Base-by-base conservation (phyloP, 2,888 invertebrate genomes). In the Neria commutata region DNA sequence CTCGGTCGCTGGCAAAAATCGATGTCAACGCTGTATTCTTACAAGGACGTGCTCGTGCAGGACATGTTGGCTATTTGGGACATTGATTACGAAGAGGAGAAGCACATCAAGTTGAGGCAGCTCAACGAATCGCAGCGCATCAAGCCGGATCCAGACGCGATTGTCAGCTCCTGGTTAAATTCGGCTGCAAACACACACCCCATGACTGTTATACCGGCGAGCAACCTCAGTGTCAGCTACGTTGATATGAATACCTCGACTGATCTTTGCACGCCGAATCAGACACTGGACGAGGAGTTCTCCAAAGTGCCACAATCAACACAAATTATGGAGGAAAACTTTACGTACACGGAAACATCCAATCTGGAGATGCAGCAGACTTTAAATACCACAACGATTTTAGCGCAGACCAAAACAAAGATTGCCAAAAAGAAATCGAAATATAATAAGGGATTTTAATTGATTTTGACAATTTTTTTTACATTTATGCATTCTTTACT, bases 1-100 rank as follows among this genome's bases (percentile, higher is more conserved):
- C 46, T 67, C n/a, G 70, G 69, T 10, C 68, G 71, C 10, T 77
- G 76, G 76, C 72, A 72, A 53, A 72, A 70, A 55, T 61, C 75
- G 1, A 33, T 71, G 17, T 29, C 59, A 21, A 42, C 57, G 1
- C 61, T 76, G 16, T 56, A 64, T 47, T 55, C 63, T 1, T 77
- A 65, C 54, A 74, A 74, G 62, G 76, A 77, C 61, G 72, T 67
- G 1, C 63, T 77, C 10, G 74, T 66, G 2, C 1, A 61, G 3
- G 67, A 71, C 57, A 46, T 77, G 45, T 56, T 76, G 16, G 58
- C 68, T 0, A 58, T 72, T 54, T 76, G 76, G 76, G 74, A 73
- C 53, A 63, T 75, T 52, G 69, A 71, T 16, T 46, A 57, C 17
- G 65, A 68, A 11, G 61, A 67, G 2, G 60, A 63, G 19, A 61